phyloP scores from a whole-genome alignment of 2,797 vertebrate genomes.

The Phalanger gymnotis region DNA sequence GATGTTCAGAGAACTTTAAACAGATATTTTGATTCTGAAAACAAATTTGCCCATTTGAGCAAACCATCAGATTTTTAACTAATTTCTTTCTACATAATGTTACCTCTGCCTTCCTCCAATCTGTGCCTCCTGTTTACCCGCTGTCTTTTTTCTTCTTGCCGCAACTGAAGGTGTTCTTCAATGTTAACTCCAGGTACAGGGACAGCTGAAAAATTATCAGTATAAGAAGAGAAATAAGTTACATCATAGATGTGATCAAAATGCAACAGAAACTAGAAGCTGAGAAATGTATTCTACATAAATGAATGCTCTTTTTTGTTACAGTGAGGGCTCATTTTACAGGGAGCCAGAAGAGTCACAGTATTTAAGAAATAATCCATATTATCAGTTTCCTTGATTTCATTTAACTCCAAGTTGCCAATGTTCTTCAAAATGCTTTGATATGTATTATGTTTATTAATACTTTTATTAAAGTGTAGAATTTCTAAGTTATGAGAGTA shows the following conservation, averaged over 20 bases:
- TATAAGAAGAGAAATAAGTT: constrained; percentile 13
- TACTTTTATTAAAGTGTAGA: constrained; percentile 32
- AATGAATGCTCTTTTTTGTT: constrained; percentile 43
- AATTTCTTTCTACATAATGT: constrained; percentile 67
- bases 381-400: neutral
- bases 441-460: neutral
- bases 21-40: neutral
- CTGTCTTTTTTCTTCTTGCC: constrained; percentile 98
- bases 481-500: neutral
- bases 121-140: constrained; percentile 96
- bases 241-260: neutral
- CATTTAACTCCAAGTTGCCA: neutral
- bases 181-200: constrained; percentile 99
- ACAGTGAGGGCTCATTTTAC: constrained; percentile 47
- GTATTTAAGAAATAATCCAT: constrained; percentile 18
- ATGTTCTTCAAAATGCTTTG: constrained; percentile 36
- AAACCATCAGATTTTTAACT: constrained; percentile 31
- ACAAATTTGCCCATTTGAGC: neutral
- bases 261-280: constrained; percentile 50
- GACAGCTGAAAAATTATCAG: constrained; percentile 89
- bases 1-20: neutral
- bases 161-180: constrained; percentile 98
- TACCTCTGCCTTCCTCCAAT: constrained; percentile 98
- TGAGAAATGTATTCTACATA: constrained; percentile 41
- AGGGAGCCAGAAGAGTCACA: neutral